phyloP scores from a whole-genome alignment of 1,140 invertebrate genomes.

The Pantala flavescens region DNA sequence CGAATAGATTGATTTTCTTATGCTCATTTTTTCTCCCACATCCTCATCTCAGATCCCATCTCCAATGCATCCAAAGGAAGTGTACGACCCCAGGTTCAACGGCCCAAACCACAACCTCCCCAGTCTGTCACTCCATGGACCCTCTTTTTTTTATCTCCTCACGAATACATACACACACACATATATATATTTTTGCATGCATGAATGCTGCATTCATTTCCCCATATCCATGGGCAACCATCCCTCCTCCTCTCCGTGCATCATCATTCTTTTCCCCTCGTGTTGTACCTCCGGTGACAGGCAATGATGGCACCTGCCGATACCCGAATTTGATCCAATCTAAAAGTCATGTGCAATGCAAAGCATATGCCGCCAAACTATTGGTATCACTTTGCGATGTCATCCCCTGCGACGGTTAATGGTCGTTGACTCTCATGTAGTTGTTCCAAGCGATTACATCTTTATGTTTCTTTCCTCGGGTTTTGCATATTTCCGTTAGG shows the following conservation, averaged over 20 bases:
- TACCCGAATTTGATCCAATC: conserved; percentile 5
- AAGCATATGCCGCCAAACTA: conserved; percentile 9
- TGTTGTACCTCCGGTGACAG: not conserved
- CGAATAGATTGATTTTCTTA: not conserved
- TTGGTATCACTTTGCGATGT: not conserved
- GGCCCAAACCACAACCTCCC: not conserved
- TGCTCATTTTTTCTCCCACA: not conserved
- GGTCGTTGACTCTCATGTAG: not conserved
- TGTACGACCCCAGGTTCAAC: not conserved
- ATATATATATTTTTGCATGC: conserved; percentile 6
- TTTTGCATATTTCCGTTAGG: too few species aligned
- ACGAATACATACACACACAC: not conserved
- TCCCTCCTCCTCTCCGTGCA: not conserved
- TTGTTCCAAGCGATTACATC: too few species aligned
- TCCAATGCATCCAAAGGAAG: not conserved
- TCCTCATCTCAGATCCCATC: not conserved
- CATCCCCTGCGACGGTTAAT: not conserved
- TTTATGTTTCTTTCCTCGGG: too few species aligned
- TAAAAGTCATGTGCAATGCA: conserved; percentile 6
- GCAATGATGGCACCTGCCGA: not conserved
- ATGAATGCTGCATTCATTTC: not conserved
- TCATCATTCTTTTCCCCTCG: not conserved
- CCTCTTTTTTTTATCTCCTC: not conserved
- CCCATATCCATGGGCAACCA: not conserved
- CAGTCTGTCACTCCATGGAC: not conserved